A percentile compares a stretch with the other conserved stretches of the same genome.
phyloP scores from a whole-genome alignment of 2,797 vertebrate species.

The Triplophysa bombifrons region DNA sequence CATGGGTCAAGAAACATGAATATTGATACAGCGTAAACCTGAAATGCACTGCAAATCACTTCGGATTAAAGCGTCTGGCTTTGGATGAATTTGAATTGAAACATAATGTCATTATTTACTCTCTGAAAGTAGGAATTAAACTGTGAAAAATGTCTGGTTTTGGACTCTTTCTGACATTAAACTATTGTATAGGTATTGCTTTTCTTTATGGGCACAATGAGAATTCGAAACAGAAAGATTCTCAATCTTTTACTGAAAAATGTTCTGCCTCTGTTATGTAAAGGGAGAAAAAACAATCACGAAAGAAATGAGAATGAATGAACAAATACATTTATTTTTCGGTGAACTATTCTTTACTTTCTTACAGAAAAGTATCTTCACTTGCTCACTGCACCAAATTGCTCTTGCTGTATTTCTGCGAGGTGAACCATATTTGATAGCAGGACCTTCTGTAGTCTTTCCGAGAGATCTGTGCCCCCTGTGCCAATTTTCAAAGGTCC shows the following conservation, averaged over 20 bases:
- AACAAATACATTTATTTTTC: not conserved
- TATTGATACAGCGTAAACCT: too few relatives aligned
- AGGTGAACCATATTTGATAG: slow-evolving; percentile 1
- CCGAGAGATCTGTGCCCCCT: not conserved
- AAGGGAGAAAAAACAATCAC: not conserved
- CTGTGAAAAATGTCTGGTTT: too few relatives aligned
- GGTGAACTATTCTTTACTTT: not conserved
- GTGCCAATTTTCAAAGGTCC: slow-evolving; percentile 30
- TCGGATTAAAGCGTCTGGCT: too few relatives aligned
- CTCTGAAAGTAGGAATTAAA: too few relatives aligned
- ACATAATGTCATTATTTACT: too few relatives aligned
- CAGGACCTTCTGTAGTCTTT: not conserved
- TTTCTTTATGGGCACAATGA: too few relatives aligned
- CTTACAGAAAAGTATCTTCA: not conserved
- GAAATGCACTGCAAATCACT: too few relatives aligned
- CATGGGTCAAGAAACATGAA: too few relatives aligned
- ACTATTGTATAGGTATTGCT: too few relatives aligned
- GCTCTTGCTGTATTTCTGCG: not conserved
- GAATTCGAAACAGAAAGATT: not conserved
- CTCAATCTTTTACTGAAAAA: not conserved
- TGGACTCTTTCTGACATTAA: too few relatives aligned
- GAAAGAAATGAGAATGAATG: not conserved
- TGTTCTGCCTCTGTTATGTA: not conserved
- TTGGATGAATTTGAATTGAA: too few relatives aligned
- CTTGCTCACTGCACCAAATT: not conserved